A percentile compares a stretch with the other conserved stretches of the same genome.
Conservation (phyloP, 1,140 invertebrate species). For the Aplysia californica region DNA sequence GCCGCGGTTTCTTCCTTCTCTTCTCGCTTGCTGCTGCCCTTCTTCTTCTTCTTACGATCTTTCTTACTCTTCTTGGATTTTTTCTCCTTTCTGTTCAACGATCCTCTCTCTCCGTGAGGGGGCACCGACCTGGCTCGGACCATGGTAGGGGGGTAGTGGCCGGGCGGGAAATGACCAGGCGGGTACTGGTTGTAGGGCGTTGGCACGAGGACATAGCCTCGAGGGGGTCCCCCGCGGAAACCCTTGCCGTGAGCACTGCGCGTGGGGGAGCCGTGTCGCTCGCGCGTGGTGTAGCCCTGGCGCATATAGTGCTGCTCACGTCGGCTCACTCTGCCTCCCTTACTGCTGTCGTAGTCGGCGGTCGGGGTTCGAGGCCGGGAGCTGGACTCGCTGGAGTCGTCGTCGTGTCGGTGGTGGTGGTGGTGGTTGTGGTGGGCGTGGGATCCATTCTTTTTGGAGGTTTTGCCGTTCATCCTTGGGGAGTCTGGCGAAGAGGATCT, state of each 20-base stretch:
- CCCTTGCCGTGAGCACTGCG: background rate
- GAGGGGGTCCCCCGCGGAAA: too few relatives aligned
- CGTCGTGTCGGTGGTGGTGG: background rate
- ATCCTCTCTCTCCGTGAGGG: conserved; percentile 30
- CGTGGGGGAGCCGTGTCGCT: background rate
- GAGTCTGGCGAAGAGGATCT: conserved; percentile 29
- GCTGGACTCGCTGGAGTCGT: conserved; percentile 36
- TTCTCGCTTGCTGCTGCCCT: conserved; percentile 1
- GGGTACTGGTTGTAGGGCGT: too few relatives aligned
- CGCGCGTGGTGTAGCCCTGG: conserved; percentile 14
- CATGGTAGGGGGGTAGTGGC: conserved; percentile 34
- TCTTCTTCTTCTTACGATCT: conserved; percentile 37
- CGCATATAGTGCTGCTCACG: conserved; percentile 47
- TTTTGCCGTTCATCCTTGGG: conserved; percentile 32
- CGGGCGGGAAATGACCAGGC: too few relatives aligned
- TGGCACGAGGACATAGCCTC: too few relatives aligned
- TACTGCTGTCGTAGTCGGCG: conserved; percentile 48
- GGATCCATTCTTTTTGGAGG: background rate
- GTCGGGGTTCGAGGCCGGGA: conserved; percentile 53
- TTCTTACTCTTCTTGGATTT: conserved; percentile 47
- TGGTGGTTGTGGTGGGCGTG: background rate
- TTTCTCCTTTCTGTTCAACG: conserved; percentile 43
- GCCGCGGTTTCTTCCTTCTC: conserved; percentile 41
- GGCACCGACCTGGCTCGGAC: conserved; percentile 45
- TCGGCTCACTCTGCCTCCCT: conserved; percentile 41